phyloP scores from a whole-genome alignment of 2,113 vertebrate species.

The Dasypus novemcinctus region DNA sequence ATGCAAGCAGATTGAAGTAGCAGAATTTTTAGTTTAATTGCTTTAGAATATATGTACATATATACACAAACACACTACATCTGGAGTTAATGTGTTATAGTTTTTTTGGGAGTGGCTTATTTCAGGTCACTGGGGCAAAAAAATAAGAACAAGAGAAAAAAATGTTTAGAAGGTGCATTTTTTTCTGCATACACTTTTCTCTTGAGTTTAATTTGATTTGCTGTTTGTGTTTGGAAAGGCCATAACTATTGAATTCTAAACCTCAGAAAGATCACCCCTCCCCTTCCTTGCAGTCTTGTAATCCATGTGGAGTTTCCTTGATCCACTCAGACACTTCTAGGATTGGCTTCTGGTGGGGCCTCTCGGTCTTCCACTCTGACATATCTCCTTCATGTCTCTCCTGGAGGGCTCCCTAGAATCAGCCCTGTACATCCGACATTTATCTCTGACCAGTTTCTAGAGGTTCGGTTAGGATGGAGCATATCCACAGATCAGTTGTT shows the following conservation, averaged over 20 bases:
- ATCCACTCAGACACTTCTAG: not conserved
- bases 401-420: not conserved
- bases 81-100: not conserved
- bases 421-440: not conserved
- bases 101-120: not conserved
- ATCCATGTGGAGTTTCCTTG: not conserved
- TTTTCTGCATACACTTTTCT: not conserved
- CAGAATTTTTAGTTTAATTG: not conserved
- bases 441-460: not conserved
- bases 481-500: not conserved
- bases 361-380: not conserved
- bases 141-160: not conserved
- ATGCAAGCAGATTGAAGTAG: not conserved
- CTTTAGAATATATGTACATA: not conserved
- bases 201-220: not conserved
- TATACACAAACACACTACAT: not conserved
- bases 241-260: not conserved
- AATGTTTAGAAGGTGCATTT: not conserved
- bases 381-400: not conserved
- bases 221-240: not conserved
- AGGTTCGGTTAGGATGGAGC: not conserved
- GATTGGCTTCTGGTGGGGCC: no score
- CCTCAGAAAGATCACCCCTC: not conserved
- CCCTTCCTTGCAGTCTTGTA: not conserved
- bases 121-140: not conserved